Percentiles rank a stretch among this genome's conserved stretches.
Conservation (phyloP, 2,888 invertebrate species). For the Bombylius discolor region DNA sequence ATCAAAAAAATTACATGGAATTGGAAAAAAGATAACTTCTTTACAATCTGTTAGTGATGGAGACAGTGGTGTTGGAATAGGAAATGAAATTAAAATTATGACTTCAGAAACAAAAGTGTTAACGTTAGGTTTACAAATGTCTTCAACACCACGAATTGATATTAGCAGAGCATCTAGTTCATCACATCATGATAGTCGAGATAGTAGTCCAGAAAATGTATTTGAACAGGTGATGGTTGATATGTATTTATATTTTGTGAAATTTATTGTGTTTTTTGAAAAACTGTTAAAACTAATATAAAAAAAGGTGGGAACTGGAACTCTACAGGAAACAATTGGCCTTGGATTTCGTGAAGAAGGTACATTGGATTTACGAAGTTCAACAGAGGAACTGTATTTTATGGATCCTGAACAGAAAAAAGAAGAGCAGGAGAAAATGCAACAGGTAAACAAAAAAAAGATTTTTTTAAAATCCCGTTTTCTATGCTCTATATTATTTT, state of each 20-base stretch:
- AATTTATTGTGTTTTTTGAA: slow-evolving; percentile 18
- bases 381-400: slow-evolving; percentile 78
- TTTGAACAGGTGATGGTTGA: slow-evolving; percentile 47
- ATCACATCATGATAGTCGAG: slow-evolving; percentile 74
- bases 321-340: slow-evolving; percentile 38
- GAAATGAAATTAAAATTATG: slow-evolving; percentile 12
- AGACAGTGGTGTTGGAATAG: slow-evolving; percentile 16
- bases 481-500: no score
- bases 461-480: not conserved
- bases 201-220: slow-evolving; percentile 74
- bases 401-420: slow-evolving; percentile 48
- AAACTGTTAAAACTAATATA: slow-evolving; percentile 20
- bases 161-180: slow-evolving; percentile 81
- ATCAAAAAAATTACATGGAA: slow-evolving; percentile 17
- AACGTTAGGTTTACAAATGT: slow-evolving; percentile 41
- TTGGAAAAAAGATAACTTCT: slow-evolving; percentile 30
- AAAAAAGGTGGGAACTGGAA: slow-evolving; percentile 40
- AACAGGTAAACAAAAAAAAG: slow-evolving; percentile 14
- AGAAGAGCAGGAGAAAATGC: slow-evolving; percentile 34
- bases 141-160: slow-evolving; percentile 73
- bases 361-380: slow-evolving; percentile 70
- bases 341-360: slow-evolving; percentile 62
- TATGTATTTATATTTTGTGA: slow-evolving; percentile 8
- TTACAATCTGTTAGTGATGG: slow-evolving; percentile 17
- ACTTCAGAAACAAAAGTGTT: slow-evolving; percentile 12